These are phyloP conservation scores for Rhinoraja longicauda DNA, from an alignment of 2,797 vertebrate species.

Conservation along the genomic window DNA sequence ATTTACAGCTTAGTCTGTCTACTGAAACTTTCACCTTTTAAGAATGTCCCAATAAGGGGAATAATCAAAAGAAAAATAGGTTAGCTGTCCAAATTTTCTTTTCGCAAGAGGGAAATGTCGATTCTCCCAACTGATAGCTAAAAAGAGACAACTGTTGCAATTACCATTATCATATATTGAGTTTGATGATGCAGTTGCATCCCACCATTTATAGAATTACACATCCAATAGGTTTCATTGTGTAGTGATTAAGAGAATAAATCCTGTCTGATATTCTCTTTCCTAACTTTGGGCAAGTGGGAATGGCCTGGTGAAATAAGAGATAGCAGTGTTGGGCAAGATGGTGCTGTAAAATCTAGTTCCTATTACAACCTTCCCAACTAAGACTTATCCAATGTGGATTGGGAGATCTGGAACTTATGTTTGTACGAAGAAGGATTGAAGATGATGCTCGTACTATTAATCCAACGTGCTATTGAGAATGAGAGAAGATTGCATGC, in stretches of 20 bases:
- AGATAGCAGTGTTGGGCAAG: no score
- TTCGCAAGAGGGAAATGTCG: neutral
- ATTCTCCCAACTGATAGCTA: neutral
- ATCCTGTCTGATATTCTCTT: neutral
- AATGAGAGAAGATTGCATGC: neutral
- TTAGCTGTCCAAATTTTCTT: neutral
- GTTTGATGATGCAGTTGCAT: neutral
- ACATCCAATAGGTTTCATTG: neutral
- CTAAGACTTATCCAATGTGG: neutral
- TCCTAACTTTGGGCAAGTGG: neutral
- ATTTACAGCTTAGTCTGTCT: neutral
- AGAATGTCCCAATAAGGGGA: neutral
- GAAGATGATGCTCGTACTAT: neutral
- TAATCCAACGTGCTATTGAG: neutral
- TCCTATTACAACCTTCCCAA: neutral
- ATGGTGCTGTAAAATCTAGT: neutral
- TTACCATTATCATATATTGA: neutral
- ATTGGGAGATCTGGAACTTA: neutral
- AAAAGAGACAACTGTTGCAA: neutral
- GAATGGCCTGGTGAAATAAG: no score
- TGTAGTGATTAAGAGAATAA: neutral
- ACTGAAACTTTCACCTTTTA: neutral
- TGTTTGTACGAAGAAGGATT: neutral
- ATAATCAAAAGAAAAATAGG: neutral
- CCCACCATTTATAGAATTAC: neutral